These are phyloP conservation scores for Benthosema pterotum DNA, from an alignment of 2,797 vertebrate genomes.

Conservation along the genomic window DNA sequence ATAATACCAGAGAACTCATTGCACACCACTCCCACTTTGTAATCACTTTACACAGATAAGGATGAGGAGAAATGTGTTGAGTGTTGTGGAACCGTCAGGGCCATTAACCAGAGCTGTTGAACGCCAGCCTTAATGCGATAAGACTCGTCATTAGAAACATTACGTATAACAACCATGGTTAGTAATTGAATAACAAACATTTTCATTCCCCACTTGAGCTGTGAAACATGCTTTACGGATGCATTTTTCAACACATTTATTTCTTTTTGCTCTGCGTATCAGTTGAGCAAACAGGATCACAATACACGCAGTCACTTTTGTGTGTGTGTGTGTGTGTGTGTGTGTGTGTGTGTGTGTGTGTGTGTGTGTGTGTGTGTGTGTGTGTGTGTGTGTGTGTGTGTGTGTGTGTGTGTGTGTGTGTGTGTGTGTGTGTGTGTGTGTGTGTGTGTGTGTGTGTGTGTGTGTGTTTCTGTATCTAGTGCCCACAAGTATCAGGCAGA, in stretches of 20 bases:
- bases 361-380: too few species aligned
- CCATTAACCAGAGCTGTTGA: slow-evolving; percentile 30
- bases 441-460: too few species aligned
- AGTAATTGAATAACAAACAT: slow-evolving; percentile 11
- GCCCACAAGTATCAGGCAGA: not conserved
- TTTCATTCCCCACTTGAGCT: not conserved
- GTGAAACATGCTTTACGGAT: slow-evolving; percentile 2
- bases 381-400: not conserved
- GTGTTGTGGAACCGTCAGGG: slow-evolving; percentile 27
- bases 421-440: too few species aligned
- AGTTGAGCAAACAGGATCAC: too few species aligned
- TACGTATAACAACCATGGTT: not conserved
- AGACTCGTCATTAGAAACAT: slow-evolving; percentile 2
- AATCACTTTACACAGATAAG: slow-evolving; percentile 66
- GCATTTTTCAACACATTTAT: not conserved
- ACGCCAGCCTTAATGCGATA: slow-evolving; percentile 5
- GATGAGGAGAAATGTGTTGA: slow-evolving; percentile 39
- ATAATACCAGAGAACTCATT: slow-evolving; percentile 50
- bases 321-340: too few species aligned
- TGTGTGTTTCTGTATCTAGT: not conserved
- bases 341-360: too few species aligned
- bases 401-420: too few species aligned
- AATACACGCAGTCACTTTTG: too few species aligned
- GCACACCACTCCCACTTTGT: slow-evolving; percentile 63
- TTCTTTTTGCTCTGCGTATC: not conserved